Base-by-base conservation (phyloP, 2,888 invertebrate genomes). In the Ypsolopha scabrella region DNA sequence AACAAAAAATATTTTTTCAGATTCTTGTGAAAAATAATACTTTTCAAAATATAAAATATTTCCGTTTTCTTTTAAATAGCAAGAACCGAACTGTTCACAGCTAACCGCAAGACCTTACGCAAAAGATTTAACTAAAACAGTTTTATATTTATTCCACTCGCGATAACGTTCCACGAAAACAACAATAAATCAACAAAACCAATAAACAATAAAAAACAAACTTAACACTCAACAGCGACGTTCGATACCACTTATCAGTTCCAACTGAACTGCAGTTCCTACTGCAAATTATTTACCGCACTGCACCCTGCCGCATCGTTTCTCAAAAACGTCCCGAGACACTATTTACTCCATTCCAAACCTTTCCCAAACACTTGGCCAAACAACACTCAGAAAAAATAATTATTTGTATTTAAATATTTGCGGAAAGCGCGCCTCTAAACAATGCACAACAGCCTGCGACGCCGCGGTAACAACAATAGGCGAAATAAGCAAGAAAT, bases 401-500 rank as follows among this genome's bases (percentile, higher is more conserved):
- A 51, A 36, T 47, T 55, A 57, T 55, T 57, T 66, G 62, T 66
- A 65, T 64, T 70, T 71, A 71, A 68, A 72, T 78, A 76, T 79
- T 73, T 81, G 72, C 72, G 65, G 62, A 62, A 62, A 66, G 61
- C 74, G 75, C 76, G 73, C 73, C 63, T 76, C 80, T 78, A 85
- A 85, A 85, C 85, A 85, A 80, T 77, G 80, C 81, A 83, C 83
- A 85, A 86, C 86, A 85, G 80, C 66, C 80, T 71, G 68, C 76
- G 70, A 68, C 80, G 83, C 77, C 70, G 77, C 85, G 76, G 79
- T 72, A 81, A 86, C 87, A 87, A 87, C 87, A 87, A 87, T 87
- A 87, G 73, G 80, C 85, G 87, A 85, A 86, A 87, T 83, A 87
- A 87, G 87, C 87, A 87, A 87, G 87, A 86, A 87, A 87, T 87